Evolutionary conservation across 1,140 invertebrate species (phyloP), one percentile per base, ranked within the genome.

Genomic region (Papilio dardanus): DNA sequence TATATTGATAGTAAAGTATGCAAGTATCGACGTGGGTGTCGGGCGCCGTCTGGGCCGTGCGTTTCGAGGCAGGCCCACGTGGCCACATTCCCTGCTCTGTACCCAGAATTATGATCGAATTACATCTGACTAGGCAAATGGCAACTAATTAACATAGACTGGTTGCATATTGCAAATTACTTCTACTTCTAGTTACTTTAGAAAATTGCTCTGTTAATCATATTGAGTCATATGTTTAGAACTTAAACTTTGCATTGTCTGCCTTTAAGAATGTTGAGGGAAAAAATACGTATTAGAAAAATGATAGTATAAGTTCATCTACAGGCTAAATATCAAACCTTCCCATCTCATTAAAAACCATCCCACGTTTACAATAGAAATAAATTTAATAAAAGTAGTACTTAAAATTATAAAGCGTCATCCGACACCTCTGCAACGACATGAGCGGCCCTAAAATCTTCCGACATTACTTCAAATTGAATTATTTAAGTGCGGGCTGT

Each of bases 401-500:
- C 54, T 62, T 28, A 62, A 54, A 62, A 62, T 62, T 62, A 62
- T 62, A 28, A 62, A 62, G 54, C 54, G 54, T 30, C 54, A 24
- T 62, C 24, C 67, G 37, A 69, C 67, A 69, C 67, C 67, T 69
- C 37, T 40, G 67, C 54, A 62, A 10, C 3, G 54, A 62, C 24
- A 62, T 21, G 33, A 73, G 71, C 30, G 7, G 42, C 62, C 40
- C 65, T 74, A 68, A 40, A 37, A 62, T 58, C 66, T 71, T 35
- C 73, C 54, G 33, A 73, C 74, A 76, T 76, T 78, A 82, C 54
- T 79, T 75, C 66, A 87, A 89, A 89, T 89, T 87, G 84, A 89
- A 88, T 89, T 87, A 90, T 88, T 88, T 84, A 84, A 86, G 83
- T 81, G 83, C 76, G 80, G 35, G 68, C 5, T 19, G n/a, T n/a